Conservation (phyloP, 2,888 invertebrate species). For the Drosophila lutescens region DNA sequence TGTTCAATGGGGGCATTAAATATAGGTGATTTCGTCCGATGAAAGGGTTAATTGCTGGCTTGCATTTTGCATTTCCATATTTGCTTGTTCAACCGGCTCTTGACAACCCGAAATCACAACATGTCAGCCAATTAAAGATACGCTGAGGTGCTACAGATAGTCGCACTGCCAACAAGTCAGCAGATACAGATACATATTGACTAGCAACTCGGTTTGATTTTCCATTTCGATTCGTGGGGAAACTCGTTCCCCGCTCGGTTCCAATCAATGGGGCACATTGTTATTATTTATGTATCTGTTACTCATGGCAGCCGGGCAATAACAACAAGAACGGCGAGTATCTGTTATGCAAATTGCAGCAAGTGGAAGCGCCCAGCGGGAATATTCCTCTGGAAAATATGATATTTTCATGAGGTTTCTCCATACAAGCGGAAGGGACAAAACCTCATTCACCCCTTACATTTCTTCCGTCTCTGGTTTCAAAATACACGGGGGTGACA, state of each 20-base stretch:
- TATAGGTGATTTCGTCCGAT: neutral
- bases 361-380: conserved; percentile 51
- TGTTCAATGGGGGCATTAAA: neutral
- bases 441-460: too few relatives aligned
- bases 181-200: conserved; percentile 55
- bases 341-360: conserved; percentile 45
- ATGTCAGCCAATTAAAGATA: conserved; percentile 74
- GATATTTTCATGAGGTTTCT: too few relatives aligned
- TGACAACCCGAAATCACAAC: conserved; percentile 75
- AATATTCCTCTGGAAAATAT: too few relatives aligned
- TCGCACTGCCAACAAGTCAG: conserved; percentile 28
- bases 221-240: conserved; percentile 53
- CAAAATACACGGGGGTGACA: too few relatives aligned
- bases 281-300: conserved; percentile 76
- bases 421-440: too few relatives aligned
- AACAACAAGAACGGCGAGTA: conserved; percentile 35
- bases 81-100: conserved; percentile 14
- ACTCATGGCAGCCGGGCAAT: conserved; percentile 73
- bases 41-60: conserved; percentile 41
- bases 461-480: too few relatives aligned
- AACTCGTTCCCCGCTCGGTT: conserved; percentile 63
- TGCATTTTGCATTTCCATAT: conserved; percentile 35
- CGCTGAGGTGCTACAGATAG: conserved; percentile 61
- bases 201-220: conserved; percentile 52
- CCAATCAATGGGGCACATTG: conserved; percentile 75